Percentiles rank a stretch among this genome's conserved stretches.
Conservation (phyloP, 2,888 invertebrate genomes). For the Andrena hattorfiana region DNA sequence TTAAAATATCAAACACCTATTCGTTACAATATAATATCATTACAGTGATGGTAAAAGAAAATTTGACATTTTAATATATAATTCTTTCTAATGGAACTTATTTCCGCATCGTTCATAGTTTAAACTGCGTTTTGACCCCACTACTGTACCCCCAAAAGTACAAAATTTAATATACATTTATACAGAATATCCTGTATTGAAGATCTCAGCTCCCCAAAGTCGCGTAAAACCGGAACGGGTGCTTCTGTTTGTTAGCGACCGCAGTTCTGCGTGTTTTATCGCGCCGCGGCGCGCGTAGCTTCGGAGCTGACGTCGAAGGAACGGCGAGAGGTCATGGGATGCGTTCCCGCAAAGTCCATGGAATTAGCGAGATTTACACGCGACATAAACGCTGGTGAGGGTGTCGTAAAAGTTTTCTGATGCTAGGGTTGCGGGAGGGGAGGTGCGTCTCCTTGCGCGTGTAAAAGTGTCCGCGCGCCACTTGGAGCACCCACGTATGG, state of each 20-base stretch:
- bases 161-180: too few species aligned
- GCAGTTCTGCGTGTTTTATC: constrained; percentile 65
- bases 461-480: constrained; percentile 45
- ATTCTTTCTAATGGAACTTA: too few species aligned
- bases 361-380: constrained; percentile 83
- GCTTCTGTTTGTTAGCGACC: constrained; percentile 26
- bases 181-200: background rate
- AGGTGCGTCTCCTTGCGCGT: constrained; percentile 24
- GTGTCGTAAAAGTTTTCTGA: constrained; percentile 79
- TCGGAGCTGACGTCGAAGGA: constrained; percentile 41
- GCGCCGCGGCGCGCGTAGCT: constrained; percentile 42
- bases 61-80: too few species aligned
- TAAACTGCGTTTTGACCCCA: too few species aligned
- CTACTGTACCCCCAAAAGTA: too few species aligned
- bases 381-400: constrained; percentile 80
- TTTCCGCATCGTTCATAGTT: too few species aligned
- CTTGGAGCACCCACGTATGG: constrained; percentile 53
- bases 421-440: constrained; percentile 59
- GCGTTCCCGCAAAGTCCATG: constrained; percentile 58
- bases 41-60: too few species aligned
- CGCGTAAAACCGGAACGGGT: constrained; percentile 28
- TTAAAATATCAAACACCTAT: too few species aligned
- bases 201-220: constrained; percentile 16
- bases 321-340: constrained; percentile 67
- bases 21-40: too few species aligned